These are phyloP conservation scores for Tortrix viridana DNA, from an alignment of 2,888 invertebrate genomes.

Conservation along the genomic window DNA sequence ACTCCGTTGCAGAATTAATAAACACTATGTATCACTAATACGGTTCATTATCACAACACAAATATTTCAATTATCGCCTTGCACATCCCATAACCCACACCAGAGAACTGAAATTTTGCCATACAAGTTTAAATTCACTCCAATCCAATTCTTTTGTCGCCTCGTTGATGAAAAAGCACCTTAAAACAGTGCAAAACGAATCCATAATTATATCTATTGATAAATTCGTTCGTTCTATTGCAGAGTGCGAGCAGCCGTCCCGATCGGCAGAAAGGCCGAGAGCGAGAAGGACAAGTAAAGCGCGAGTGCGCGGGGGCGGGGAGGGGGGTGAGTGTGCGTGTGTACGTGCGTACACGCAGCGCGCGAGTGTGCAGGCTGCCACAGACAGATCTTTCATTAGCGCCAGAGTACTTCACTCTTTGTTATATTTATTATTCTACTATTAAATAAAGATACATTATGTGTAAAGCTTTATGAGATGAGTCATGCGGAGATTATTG, in stretches of 20 bases:
- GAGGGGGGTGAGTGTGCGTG: constrained; percentile 53
- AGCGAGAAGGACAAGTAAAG: constrained; percentile 93
- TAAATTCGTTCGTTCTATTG: constrained; percentile 45
- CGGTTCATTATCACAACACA: too few species aligned
- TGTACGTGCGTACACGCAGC: constrained; percentile 50
- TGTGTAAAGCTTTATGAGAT: constrained; percentile 83
- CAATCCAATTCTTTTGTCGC: too few species aligned
- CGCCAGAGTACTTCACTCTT: constrained; percentile 72
- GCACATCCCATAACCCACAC: too few species aligned
- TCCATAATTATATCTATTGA: too few species aligned
- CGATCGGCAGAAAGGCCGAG: constrained; percentile 93
- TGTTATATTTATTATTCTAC: constrained; percentile 81
- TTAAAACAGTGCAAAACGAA: too few species aligned
- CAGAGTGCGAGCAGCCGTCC: constrained; percentile 95
- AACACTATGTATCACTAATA: too few species aligned
- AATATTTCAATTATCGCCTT: too few species aligned
- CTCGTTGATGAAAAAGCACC: too few species aligned
- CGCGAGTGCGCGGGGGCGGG: constrained; percentile 44
- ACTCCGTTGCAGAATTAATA: too few species aligned
- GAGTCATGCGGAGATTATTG: constrained; percentile 82
- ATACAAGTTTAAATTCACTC: too few species aligned
- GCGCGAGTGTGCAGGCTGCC: constrained; percentile 84
- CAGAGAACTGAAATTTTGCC: too few species aligned
- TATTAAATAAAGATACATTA: constrained; percentile 77
- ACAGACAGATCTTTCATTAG: constrained; percentile 50